Evolutionary conservation across 2,888 invertebrate species (phyloP), one percentile per base, ranked within the genome.

Genomic region (Deladenus siricidicola): DNA sequence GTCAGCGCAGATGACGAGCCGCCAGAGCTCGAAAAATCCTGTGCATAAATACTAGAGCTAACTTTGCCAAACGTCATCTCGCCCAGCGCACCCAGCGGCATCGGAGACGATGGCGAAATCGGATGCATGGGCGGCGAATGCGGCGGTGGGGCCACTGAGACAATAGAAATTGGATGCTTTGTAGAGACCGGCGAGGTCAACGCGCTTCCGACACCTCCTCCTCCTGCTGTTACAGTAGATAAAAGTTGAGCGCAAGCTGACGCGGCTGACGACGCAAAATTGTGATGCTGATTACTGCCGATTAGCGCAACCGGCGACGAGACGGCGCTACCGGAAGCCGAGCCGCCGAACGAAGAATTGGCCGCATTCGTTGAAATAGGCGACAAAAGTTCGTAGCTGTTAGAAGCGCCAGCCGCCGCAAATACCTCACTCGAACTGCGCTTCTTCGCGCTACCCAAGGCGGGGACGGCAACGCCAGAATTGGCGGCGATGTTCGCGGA

Each of bases 101-200:
- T 6, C 6, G 14, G 6, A 34, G 39, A 10, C 39, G 14, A 34
- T 4, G 19, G 24, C 10, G 26, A 50, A 50, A 21, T 50, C 21
- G 53, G 21, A 53, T 34, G 6, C 39, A 34, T 14, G 6, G 53
- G 39, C 19, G 53, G 53, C 19, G 39, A 30, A 17, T 29, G 53
- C 39, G 53, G 29, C 21, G 53, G 53, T 10, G 53, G 53, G 19
- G 50, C 50, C 17, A 50, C 50, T 26, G 50, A n/a, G 4, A 29
- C 29, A 23, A 50, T 50, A 29, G 28, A 21, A 21, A 50, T 50
- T 10, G 50, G 50, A 10, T 26, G 50, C 39, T 34, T 34, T 34
- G 39, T 10, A 34, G 39, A 10, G 14, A 34, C 14, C 14, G 14
- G 14, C 8, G 39, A 34, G 14, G 6, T 34, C 39, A 34, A 34